Evolutionary conservation across 2,797 vertebrate genomes (phyloP).

Genomic region (Schizopygopsis malacanthus): DNA sequence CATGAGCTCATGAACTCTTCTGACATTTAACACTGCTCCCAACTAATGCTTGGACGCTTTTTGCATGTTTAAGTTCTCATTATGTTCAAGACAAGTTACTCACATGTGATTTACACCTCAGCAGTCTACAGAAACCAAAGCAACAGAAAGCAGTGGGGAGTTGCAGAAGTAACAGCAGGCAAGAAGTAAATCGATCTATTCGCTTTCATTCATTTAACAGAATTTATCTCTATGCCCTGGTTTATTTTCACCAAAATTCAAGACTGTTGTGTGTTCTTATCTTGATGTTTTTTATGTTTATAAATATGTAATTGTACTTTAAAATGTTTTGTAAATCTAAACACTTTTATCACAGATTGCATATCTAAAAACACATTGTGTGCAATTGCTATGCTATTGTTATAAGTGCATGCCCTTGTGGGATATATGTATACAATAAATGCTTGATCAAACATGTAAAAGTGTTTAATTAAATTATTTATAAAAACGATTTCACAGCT

Average conservation of each 20-base stretch:
- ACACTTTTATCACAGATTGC: neutral
- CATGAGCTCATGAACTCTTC: neutral
- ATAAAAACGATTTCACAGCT: neutral
- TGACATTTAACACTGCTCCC: neutral
- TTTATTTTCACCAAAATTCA: neutral
- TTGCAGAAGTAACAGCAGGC: neutral
- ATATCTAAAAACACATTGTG: conserved; percentile 7
- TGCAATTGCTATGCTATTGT: neutral
- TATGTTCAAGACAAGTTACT: neutral
- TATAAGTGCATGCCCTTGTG: neutral
- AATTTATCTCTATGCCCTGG: neutral
- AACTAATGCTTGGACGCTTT: neutral
- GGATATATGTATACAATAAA: neutral
- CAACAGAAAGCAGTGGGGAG: neutral
- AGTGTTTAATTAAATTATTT: neutral
- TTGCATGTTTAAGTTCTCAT: neutral
- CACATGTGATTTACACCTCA: neutral
- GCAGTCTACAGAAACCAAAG: neutral
- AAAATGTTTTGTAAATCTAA: neutral
- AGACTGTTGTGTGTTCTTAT: neutral
- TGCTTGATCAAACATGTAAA: neutral
- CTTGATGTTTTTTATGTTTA: neutral
- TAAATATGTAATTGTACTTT: neutral
- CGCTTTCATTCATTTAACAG: neutral
- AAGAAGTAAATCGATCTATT: neutral